These are phyloP conservation scores for Trachymyrmex cornetzi DNA, from an alignment of 1,140 invertebrate genomes.

Conservation along the genomic window DNA sequence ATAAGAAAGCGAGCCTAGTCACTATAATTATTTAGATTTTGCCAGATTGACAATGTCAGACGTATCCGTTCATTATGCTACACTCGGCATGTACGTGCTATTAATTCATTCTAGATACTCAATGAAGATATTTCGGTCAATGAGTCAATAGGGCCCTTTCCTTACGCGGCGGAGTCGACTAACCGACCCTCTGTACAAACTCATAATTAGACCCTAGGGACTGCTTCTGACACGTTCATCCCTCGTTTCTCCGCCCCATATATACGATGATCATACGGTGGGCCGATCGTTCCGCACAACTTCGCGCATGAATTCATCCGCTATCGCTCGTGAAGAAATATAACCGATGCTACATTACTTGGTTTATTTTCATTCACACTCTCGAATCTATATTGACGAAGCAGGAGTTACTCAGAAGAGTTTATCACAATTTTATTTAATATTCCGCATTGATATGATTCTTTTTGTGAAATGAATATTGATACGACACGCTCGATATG, in stretches of 20 bases:
- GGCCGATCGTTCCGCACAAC: constrained; percentile 58
- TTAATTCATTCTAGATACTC: constrained; percentile 76
- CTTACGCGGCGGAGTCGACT: constrained; percentile 71
- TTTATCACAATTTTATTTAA: background rate
- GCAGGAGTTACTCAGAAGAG: background rate
- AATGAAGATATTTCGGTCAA: constrained; percentile 81
- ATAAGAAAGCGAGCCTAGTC: background rate
- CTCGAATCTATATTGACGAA: background rate
- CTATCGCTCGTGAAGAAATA: constrained; percentile 68
- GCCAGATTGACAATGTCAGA: background rate
- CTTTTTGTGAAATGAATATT: background rate
- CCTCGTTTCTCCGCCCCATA: constrained; percentile 79
- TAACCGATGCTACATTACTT: constrained; percentile 20
- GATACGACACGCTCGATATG: background rate
- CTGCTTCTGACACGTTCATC: constrained; percentile 86
- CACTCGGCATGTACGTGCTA: constrained; percentile 41
- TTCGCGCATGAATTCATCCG: constrained; percentile 67
- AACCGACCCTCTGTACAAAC: constrained; percentile 82
- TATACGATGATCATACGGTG: constrained; percentile 57
- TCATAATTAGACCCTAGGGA: constrained; percentile 85
- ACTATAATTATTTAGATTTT: background rate
- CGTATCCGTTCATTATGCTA: background rate
- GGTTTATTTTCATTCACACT: constrained; percentile 26
- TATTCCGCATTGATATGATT: background rate
- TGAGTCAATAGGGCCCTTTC: constrained; percentile 78